Evolutionary conservation across 2,888 invertebrate species (phyloP).

Genomic region (Agrotis puta): DNA sequence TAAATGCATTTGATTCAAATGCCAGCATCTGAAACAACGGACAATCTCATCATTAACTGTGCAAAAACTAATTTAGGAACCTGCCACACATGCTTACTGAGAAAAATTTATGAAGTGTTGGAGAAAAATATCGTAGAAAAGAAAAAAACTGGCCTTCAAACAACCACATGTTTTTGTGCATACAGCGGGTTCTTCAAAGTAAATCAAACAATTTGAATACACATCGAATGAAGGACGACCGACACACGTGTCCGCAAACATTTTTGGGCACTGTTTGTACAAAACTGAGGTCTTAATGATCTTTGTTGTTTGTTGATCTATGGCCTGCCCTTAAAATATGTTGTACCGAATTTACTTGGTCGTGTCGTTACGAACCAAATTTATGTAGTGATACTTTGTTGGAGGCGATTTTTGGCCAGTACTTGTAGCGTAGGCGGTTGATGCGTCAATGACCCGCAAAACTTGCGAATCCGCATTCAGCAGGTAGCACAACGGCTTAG

Average conservation of each 20-base stretch:
- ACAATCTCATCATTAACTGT: slow-evolving; percentile 24
- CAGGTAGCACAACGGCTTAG: slow-evolving; percentile 78
- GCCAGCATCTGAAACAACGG: slow-evolving; percentile 29
- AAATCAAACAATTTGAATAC: slow-evolving; percentile 80
- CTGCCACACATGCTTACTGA: slow-evolving; percentile 60
- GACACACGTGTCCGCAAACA: slow-evolving; percentile 86
- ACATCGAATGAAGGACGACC: slow-evolving; percentile 81
- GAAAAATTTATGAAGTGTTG: slow-evolving; percentile 68
- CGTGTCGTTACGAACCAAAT: slow-evolving; percentile 52
- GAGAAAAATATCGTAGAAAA: slow-evolving; percentile 55
- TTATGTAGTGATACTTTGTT: slow-evolving; percentile 63
- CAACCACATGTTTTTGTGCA: slow-evolving; percentile 75
- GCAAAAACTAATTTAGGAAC: slow-evolving; percentile 37
- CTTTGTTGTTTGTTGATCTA: slow-evolving; percentile 73
- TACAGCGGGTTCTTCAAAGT: slow-evolving; percentile 84
- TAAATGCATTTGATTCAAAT: slow-evolving; percentile 38
- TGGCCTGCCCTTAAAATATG: slow-evolving; percentile 64
- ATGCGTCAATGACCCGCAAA: slow-evolving; percentile 90
- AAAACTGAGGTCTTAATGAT: slow-evolving; percentile 78
- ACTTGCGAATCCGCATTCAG: slow-evolving; percentile 90
- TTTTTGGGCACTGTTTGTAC: slow-evolving; percentile 81
- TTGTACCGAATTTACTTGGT: slow-evolving; percentile 53
- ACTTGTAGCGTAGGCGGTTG: slow-evolving; percentile 85
- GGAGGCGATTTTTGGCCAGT: slow-evolving; percentile 78
- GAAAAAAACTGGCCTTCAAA: slow-evolving; percentile 62